Evolutionary conservation across 2,797 vertebrate genomes (phyloP).

Genomic region (Melanotaenia parkinsoni): DNA sequence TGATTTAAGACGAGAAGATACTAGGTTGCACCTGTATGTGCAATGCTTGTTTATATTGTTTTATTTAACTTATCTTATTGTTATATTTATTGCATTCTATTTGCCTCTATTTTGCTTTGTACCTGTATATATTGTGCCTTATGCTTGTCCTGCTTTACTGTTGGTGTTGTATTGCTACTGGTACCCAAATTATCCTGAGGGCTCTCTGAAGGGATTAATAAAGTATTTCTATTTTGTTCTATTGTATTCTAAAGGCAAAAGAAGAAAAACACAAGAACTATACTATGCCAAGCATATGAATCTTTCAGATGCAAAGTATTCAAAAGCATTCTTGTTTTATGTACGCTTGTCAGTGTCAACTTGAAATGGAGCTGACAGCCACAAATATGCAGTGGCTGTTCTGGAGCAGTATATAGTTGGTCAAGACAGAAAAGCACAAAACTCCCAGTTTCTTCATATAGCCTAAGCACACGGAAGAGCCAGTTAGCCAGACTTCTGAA

Average conservation of each 20-base stretch:
- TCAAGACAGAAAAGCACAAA: slow-evolving; percentile 30
- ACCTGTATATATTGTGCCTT: no score
- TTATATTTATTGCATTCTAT: no score
- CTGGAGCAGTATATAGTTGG: slow-evolving; percentile 29
- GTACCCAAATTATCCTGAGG: no score
- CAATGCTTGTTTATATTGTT: no score
- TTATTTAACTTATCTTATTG: no score
- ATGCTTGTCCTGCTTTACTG: no score
- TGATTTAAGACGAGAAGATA: neutral
- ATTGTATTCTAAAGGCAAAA: neutral
- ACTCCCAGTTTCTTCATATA: slow-evolving; percentile 28
- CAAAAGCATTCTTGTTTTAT: slow-evolving; percentile 36
- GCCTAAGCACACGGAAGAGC: slow-evolving; percentile 30
- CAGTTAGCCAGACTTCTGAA: slow-evolving; percentile 38
- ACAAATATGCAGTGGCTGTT: slow-evolving; percentile 63
- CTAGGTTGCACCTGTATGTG: neutral
- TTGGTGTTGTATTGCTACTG: no score
- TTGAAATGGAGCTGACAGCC: slow-evolving; percentile 50
- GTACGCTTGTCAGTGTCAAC: slow-evolving; percentile 30
- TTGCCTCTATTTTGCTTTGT: no score
- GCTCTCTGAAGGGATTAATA: no score
- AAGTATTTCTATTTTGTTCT: no score
- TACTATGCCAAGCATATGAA: neutral
- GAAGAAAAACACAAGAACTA: neutral
- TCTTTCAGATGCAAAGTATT: slow-evolving; percentile 23